Base-by-base conservation (phyloP, 23 tunicate genomes). In the Phallusia fumigata region DNA sequence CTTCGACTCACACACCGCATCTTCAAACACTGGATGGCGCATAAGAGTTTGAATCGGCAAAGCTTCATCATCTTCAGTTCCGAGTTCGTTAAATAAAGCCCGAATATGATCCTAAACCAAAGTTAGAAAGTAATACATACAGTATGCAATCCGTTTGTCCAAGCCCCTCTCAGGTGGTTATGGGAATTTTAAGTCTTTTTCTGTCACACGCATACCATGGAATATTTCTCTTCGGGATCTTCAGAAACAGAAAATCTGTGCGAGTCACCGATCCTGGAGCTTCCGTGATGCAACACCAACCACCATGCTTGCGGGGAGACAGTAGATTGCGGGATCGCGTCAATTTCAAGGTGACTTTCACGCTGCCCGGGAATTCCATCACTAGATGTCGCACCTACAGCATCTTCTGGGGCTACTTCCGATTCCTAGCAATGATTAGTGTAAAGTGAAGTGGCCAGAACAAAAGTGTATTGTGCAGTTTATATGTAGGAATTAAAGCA, bases 251-350 rank as follows among this genome's bases (percentile, higher is more conserved):
- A 88, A 53, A 88, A 93, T 6, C 98, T 80, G 73, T 93, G 97
- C 19, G 92, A 88, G 65, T 88, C 97, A 0, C 90, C 86, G 13
- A 93, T 73, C 26, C 93, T 50, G 47, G 92, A 79, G 52, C 93
- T 88, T 30, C 93, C 93, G 45, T 93, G 92, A 81, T 94, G 98
- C 35, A 94, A 65, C 24, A 89, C 94, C 77, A 86, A 31, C 98
- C 98, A 94, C 93, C 90, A 86, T 0, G 84, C 73, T 26, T 89
- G 69, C 15, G 80, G 64, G 0, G 88, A 45, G n/a, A 89, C 76
- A 0, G 64, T 73, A 18, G 90, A 82, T 30, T 72, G 31, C 0
- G 98, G 98, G 64, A 44, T 31, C n/a, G 90, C 35, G 0, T 94
- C 98, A 32, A 86, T 65, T 47, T 83, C 88, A 26, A 89, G 72